A percentile compares a stretch with the other conserved stretches of the same genome.
phyloP scores from a whole-genome alignment of 2,888 invertebrate genomes.

The Ligdia adustata region DNA sequence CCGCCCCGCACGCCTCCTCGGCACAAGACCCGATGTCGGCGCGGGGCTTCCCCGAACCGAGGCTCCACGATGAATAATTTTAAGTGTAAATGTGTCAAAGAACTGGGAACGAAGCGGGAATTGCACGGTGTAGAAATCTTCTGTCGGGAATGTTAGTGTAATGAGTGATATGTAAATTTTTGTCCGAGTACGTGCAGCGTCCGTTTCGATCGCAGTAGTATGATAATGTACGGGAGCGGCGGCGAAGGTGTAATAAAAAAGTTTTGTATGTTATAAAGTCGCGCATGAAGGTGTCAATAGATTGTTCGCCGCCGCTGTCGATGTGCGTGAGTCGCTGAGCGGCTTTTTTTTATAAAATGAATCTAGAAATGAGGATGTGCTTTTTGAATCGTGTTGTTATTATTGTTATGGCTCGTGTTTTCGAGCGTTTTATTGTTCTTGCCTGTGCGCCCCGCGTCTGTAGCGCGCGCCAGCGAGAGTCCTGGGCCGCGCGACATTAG shows the following conservation, averaged over 20 bases:
- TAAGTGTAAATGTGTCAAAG: neutral
- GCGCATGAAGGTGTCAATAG: neutral
- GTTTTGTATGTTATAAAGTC: neutral
- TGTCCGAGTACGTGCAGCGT: neutral
- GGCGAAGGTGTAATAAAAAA: neutral
- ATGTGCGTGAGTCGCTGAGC: conserved; percentile 31
- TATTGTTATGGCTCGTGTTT: conserved; percentile 28
- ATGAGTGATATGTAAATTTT: neutral
- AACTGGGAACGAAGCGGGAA: no score
- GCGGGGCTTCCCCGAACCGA: conserved; percentile 58
- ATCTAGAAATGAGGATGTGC: conserved; percentile 42
- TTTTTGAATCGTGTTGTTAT: conserved; percentile 30
- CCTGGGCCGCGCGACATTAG: conserved; percentile 48
- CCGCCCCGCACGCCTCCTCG: conserved; percentile 60
- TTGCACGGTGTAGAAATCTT: no score
- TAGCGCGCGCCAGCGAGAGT: conserved; percentile 49
- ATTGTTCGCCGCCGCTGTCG: conserved; percentile 9
- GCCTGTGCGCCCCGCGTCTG: conserved; percentile 30
- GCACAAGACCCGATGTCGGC: conserved; percentile 55
- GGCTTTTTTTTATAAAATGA: conserved; percentile 30
- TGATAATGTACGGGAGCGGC: neutral
- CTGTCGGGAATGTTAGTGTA: neutral
- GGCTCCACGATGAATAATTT: conserved; percentile 59
- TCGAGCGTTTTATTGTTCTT: conserved; percentile 15
- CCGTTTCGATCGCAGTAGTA: neutral